These are phyloP conservation scores for Epinotia demarniana DNA, from an alignment of 2,888 invertebrate genomes.

Conservation along the genomic window DNA sequence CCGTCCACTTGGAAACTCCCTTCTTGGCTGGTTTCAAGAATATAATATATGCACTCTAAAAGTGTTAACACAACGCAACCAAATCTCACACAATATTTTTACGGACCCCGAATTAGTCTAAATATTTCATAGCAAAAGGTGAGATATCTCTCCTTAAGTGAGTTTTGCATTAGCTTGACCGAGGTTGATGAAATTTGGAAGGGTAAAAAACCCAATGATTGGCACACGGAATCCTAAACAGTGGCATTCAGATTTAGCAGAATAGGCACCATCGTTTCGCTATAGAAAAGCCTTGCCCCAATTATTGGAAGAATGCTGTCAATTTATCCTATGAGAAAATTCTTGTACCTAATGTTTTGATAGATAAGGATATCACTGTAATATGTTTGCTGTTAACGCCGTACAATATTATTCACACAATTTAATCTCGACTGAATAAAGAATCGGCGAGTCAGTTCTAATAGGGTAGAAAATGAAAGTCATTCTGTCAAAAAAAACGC, in stretches of 20 bases:
- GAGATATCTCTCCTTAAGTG: not conserved
- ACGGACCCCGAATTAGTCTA: conserved; percentile 4
- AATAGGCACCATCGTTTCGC: not conserved
- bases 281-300: not conserved
- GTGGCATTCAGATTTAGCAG: not conserved
- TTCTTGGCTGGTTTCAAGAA: conserved; percentile 24
- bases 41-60: conserved; percentile 3
- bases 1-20: conserved; percentile 8
- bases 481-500: no score
- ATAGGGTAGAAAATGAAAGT: no score
- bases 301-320: not conserved
- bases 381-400: not conserved
- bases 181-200: conserved; percentile 8
- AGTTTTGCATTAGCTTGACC: not conserved
- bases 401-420: not conserved
- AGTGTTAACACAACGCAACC: not conserved
- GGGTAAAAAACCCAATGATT: not conserved
- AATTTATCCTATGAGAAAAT: not conserved
- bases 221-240: not conserved
- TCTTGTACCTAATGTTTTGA: not conserved
- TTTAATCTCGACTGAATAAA: not conserved
- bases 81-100: not conserved
- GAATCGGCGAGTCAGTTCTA: not conserved
- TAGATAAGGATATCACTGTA: not conserved
- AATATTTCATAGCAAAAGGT: not conserved